A percentile compares a stretch with the other conserved stretches of the same genome.
Evolutionary conservation across 1,140 invertebrate species (phyloP).

Genomic region (Ips typographus): DNA sequence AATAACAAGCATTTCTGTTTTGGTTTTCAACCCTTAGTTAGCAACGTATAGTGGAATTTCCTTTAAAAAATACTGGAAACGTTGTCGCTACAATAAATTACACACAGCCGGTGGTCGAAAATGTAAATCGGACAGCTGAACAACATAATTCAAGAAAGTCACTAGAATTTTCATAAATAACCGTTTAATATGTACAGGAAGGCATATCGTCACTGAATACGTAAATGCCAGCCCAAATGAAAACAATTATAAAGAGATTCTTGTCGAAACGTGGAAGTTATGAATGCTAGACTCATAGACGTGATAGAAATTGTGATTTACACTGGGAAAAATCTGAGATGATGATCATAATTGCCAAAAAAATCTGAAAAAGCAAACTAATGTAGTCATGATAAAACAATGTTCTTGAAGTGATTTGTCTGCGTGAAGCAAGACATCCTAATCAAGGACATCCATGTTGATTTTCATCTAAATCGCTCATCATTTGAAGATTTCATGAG

Average conservation of each 20-base stretch:
- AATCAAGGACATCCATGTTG: too few species aligned
- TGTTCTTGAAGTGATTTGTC: too few species aligned
- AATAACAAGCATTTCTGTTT: background rate
- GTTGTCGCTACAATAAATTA: conserved; percentile 14
- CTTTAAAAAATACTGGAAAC: background rate
- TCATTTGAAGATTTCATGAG: too few species aligned
- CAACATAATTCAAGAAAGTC: conserved; percentile 12
- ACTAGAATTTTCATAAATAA: conserved; percentile 23
- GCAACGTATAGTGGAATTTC: background rate
- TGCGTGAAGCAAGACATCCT: too few species aligned
- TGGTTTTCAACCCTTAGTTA: background rate
- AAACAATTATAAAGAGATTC: conserved; percentile 28
- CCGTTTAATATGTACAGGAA: conserved; percentile 18
- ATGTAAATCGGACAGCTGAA: conserved; percentile 2
- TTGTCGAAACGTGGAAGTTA: conserved; percentile 4
- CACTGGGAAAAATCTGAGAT: too few species aligned
- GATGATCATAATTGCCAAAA: too few species aligned
- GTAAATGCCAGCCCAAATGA: background rate
- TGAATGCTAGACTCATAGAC: too few species aligned
- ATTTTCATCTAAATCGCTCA: too few species aligned
- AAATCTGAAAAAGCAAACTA: too few species aligned
- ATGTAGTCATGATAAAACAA: too few species aligned
- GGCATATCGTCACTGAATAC: background rate
- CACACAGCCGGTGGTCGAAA: conserved; percentile 15
- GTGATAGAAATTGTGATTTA: too few species aligned